Percentiles rank a stretch among this genome's conserved stretches.
These are phyloP conservation scores for Microtus ochrogaster DNA, from an alignment of 2,113 vertebrate genomes.

Conservation along the genomic window DNA sequence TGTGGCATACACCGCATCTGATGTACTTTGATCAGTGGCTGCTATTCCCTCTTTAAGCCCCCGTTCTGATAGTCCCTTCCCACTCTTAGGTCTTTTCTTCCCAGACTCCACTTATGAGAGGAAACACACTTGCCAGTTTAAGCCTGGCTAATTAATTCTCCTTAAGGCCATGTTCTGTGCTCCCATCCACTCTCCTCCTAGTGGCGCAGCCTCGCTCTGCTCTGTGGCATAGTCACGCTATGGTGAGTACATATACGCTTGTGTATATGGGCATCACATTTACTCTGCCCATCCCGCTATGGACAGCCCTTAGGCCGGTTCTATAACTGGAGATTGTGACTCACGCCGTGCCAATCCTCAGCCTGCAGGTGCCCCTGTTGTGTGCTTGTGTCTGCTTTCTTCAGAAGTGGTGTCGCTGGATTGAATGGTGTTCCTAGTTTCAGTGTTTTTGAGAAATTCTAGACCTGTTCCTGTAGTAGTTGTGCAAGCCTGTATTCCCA, in stretches of 20 bases:
- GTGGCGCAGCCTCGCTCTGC: neutral
- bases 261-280: too few relatives aligned
- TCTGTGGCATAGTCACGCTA: neutral
- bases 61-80: neutral
- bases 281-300: neutral
- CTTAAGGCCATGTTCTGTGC: neutral
- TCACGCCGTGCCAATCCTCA: neutral
- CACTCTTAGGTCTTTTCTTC: neutral
- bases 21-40: neutral
- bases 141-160: neutral
- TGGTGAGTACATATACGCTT: neutral
- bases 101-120: neutral
- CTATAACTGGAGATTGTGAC: neutral
- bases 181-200: neutral
- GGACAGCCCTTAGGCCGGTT: neutral
- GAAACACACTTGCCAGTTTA: neutral
- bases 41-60: neutral
- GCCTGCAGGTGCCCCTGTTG: neutral
- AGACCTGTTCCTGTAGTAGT: neutral
- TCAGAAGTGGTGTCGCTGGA: neutral
- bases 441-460: neutral
- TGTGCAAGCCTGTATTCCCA: neutral
- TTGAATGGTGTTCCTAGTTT: neutral
- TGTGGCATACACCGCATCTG: neutral
- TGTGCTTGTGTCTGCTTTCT: neutral